Conservation (phyloP, 2,797 vertebrate genomes). For the Tragopan temminckii region DNA sequence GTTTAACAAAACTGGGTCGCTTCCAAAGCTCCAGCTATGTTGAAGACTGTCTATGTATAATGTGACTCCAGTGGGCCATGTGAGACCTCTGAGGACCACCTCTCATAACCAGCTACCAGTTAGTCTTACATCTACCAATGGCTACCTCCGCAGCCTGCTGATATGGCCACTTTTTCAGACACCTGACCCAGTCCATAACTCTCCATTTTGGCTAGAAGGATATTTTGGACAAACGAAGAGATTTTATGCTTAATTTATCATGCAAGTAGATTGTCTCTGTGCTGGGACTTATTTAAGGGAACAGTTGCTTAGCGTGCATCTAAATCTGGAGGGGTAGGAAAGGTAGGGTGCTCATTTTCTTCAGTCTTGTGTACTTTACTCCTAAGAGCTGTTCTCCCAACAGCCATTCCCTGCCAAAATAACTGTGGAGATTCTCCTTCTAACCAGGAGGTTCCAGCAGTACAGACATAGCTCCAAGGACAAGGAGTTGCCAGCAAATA, state of each 20-base stretch:
- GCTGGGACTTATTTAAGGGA: not conserved
- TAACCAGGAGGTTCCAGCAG: not conserved
- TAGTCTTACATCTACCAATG: accelerated
- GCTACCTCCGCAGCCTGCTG: not conserved
- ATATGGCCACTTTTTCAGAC: not conserved
- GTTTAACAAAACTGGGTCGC: not conserved
- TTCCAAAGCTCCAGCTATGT: not conserved
- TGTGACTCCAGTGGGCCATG: not conserved
- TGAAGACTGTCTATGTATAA: not conserved
- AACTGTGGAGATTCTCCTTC: not conserved
- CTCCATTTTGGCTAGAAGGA: not conserved
- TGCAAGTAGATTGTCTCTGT: not conserved
- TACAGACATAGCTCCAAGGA: not conserved
- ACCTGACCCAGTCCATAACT: not conserved
- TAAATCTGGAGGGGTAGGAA: not conserved
- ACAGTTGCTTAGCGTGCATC: not conserved
- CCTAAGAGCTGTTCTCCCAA: not conserved
- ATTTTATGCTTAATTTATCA: not conserved
- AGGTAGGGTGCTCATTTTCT: accelerated
- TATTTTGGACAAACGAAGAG: not conserved
- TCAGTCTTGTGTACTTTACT: not conserved
- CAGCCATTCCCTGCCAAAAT: not conserved
- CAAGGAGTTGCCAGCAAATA: not conserved
- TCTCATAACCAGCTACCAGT: not conserved
- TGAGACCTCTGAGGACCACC: not conserved